Percentiles rank a stretch among this genome's conserved stretches.
Evolutionary conservation across 2,888 invertebrate genomes (phyloP).

Genomic region (Allygus modestus): DNA sequence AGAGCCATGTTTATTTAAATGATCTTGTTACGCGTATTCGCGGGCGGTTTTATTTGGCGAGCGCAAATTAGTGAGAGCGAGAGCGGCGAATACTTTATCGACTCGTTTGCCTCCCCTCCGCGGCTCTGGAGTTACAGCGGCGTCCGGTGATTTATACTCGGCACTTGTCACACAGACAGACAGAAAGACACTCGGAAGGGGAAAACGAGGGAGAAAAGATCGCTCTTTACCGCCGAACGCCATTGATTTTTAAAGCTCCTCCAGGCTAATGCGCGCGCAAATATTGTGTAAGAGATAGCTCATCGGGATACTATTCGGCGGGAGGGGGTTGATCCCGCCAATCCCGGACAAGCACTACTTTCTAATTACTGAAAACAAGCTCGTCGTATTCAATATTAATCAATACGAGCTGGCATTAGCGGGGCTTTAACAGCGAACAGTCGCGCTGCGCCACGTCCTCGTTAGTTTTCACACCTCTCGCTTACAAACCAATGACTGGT

Average conservation of each 20-base stretch:
- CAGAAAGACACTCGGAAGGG: slow-evolving; percentile 39
- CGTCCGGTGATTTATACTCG: slow-evolving; percentile 52
- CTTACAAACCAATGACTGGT: no score
- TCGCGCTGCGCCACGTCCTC: neutral
- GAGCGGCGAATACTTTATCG: slow-evolving; percentile 34
- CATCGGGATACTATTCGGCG: slow-evolving; percentile 51
- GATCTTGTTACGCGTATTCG: slow-evolving; percentile 33
- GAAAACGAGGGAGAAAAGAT: slow-evolving; percentile 54
- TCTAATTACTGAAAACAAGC: slow-evolving; percentile 43
- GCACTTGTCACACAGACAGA: slow-evolving; percentile 59
- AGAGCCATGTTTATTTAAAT: slow-evolving; percentile 35
- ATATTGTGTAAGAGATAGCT: slow-evolving; percentile 66
- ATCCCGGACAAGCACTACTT: neutral
- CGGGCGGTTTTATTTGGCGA: slow-evolving; percentile 6
- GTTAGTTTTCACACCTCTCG: no score
- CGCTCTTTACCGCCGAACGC: slow-evolving; percentile 66
- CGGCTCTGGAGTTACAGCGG: neutral
- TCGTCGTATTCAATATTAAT: neutral
- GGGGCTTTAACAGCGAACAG: neutral
- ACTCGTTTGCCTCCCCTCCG: neutral
- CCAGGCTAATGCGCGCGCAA: slow-evolving; percentile 69
- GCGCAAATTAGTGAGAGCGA: slow-evolving; percentile 40
- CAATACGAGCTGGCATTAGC: slow-evolving; percentile 19
- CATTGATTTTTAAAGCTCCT: slow-evolving; percentile 72
- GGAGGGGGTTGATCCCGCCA: slow-evolving; percentile 27